Conservation (phyloP, 2,113 vertebrate species). For the Nothobranchius furzeri region DNA sequence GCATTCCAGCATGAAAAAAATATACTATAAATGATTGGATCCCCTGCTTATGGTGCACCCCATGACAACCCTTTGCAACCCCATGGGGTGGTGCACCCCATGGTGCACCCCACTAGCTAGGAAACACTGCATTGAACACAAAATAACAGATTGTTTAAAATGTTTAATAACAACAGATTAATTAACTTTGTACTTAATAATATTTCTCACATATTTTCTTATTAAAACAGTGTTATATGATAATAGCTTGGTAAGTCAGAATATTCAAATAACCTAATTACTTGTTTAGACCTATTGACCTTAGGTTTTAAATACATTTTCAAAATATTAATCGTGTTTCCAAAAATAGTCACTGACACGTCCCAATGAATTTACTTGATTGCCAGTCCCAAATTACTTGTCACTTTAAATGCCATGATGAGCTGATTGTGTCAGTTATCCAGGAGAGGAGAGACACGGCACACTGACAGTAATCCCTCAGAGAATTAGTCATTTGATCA, state of each 20-base stretch:
- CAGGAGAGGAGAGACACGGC: conserved; percentile 2
- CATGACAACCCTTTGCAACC: no score
- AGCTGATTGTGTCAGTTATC: conserved; percentile 11
- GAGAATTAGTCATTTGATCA: conserved; percentile 21
- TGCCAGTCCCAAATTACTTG: conserved; percentile 17
- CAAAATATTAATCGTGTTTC: neutral
- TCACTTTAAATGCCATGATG: conserved; percentile 27
- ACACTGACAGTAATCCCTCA: conserved; percentile 11
- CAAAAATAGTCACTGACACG: conserved; percentile 6
- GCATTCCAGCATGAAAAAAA: no score
- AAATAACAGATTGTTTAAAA: no score
- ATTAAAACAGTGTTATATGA: neutral
- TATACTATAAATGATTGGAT: no score
- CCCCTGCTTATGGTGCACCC: no score
- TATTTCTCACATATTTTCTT: neutral
- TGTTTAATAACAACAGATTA: no score
- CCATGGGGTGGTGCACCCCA: no score
- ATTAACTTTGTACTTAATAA: neutral
- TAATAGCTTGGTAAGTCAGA: neutral
- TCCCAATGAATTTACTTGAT: conserved; percentile 14
- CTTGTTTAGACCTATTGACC: neutral
- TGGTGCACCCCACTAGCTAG: no score
- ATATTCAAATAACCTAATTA: neutral
- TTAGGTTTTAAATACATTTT: neutral
- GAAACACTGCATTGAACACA: no score